Evolutionary conservation across 2,888 invertebrate genomes (phyloP), one percentile per base, ranked within the genome.

Genomic region (Apamea anceps): DNA sequence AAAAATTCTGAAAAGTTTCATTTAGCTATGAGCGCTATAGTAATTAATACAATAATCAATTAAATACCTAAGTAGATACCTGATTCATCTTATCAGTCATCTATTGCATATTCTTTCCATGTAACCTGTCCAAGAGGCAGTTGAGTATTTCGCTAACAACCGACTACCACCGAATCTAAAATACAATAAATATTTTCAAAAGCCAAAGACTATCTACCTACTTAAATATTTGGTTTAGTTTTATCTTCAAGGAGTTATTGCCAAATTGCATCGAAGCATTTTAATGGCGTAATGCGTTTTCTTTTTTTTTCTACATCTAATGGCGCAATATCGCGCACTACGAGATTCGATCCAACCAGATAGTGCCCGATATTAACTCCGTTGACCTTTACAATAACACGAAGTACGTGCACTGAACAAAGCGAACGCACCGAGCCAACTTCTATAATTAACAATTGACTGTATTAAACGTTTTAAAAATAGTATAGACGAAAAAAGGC

Each of bases 361-460:
- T 88, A 90, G 88, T 88, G 82, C 60, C 84, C 79, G 90, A 90
- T 89, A 88, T 89, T 89, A 86, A 85, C 90, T 82, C 89, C 45
- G 79, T 72, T 90, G 91, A 91, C 91, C 91, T 91, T 91, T 91
- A 85, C 83, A 85, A 81, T 85, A 89, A 86, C 89, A 87, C 85
- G 77, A 79, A 85, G 85, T 85, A 85, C 82, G 82, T 85, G 83
- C 86, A 87, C 81, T 73, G 85, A 90, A 91, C 90, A 91, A 91
- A 91, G 89, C 90, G 71, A 82, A 85, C 80, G 88, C 84, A 80
- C 75, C 78, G 89, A 86, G 90, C 90, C 88, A 88, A 89, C 85
- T 90, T 91, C 91, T 92, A 92, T 92, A 91, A 91, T 90, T 92
- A 92, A 83, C 88, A 79, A 85, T 84, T 87, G 86, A 88, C 88